Base-by-base conservation (phyloP, 2,113 vertebrate genomes). In the Pollimyrus isidori region DNA sequence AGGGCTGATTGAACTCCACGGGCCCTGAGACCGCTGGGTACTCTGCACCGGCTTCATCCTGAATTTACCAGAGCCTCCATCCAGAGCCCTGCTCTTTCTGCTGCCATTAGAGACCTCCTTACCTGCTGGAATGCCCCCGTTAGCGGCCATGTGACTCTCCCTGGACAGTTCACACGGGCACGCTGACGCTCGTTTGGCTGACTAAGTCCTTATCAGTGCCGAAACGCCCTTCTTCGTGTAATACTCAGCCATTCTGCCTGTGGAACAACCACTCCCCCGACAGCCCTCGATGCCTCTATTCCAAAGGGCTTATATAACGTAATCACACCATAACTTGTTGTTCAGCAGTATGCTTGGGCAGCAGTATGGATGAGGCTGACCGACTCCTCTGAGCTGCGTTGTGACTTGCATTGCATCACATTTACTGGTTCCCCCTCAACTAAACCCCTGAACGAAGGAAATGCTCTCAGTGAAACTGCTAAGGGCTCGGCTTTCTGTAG, bases 231-330 rank as follows among this genome's bases (percentile, higher is more conserved):
- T 39, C 52, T 76, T 48, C 80, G 7, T 45, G 52, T 26, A 85
- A 62, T 35, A 48, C 49, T 21, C 88, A 62, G 76, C 50, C 80
- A 26, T 52, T 58, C 49, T 13, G 88, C 35, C 80, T 65, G 39
- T 11, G 53, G 17, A 19, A 21, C 87, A 13, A 49, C 86, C 46
- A 85, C 53, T 21, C 82, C 56, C 30, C 87, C 62, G 13, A 2
- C 19, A 9, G 35, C 62, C 45, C 19, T 52, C 1, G 52, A 58
- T 15, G 35, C 76, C 86, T 48, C 45, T 26, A 58, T 84, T 23
- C 82, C 62, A 83, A 82, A 76, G 76, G 76, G 80, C 88, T 89
- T 89, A 80, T 90, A 88, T 86, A 90, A 90, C 19, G 46, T 73
- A 50, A 89, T 30, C 11, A 52, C 52, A 83, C 26, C 48, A 76